A percentile compares a stretch with the other conserved stretches of the same genome.
Evolutionary conservation across 2,888 invertebrate species (phyloP).

Genomic region (Archaeoteleia sp.): DNA sequence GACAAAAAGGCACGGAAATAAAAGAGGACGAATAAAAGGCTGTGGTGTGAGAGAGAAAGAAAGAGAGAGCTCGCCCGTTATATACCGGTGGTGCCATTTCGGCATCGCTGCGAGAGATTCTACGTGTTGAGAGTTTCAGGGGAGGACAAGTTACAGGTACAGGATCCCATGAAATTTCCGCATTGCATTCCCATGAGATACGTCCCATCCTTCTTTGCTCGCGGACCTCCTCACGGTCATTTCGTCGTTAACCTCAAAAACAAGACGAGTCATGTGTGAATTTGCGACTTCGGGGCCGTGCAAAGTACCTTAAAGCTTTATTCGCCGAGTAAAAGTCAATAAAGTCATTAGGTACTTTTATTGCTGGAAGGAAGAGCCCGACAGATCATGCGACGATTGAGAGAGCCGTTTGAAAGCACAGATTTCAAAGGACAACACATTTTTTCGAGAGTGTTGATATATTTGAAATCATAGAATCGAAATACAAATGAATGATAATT

Average conservation of each 20-base stretch:
- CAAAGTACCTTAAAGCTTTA: conserved; percentile 28
- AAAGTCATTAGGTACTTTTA: conserved; percentile 10
- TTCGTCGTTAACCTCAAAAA: conserved; percentile 46
- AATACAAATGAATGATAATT: no score
- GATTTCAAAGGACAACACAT: background rate
- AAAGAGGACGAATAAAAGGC: conserved; percentile 55
- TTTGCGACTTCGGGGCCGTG: conserved; percentile 23
- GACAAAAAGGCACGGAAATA: conserved; percentile 37
- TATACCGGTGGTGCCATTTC: conserved; percentile 53
- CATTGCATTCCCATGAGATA: conserved; percentile 69
- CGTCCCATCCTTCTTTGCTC: conserved; percentile 56
- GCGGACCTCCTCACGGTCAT: conserved; percentile 40
- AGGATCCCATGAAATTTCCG: conserved; percentile 67
- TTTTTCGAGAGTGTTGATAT: background rate
- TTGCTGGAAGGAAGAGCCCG: background rate
- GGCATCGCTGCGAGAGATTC: conserved; percentile 50
- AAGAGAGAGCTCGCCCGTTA: conserved; percentile 55
- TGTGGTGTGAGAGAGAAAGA: no score
- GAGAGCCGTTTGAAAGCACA: background rate
- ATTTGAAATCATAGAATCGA: no score
- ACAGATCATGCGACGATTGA: background rate
- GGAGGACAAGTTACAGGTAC: conserved; percentile 50
- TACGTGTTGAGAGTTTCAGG: conserved; percentile 50
- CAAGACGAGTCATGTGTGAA: conserved; percentile 45
- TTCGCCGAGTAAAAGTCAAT: conserved; percentile 11